A percentile compares a stretch with the other conserved stretches of the same genome.
Evolutionary conservation across 92 coral and sea anemone genomes (phyloP).

Genomic region (Palythoa caribaeorum): DNA sequence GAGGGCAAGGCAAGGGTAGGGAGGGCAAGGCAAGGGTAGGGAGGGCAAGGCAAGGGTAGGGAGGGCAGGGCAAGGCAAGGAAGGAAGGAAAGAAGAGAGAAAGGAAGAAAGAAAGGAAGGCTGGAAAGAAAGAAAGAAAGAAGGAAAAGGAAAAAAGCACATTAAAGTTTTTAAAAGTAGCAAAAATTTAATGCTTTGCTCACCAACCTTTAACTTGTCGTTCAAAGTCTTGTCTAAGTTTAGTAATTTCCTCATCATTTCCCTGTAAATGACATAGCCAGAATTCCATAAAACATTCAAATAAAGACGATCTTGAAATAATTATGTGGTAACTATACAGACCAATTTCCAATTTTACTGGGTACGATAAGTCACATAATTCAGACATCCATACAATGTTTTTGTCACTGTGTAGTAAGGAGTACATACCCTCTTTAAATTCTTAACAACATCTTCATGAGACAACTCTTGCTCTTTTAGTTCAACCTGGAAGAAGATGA

Average conservation of each 20-base stretch:
- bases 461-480: slow-evolving; percentile 96
- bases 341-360: not conserved
- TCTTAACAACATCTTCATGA: slow-evolving; percentile 98
- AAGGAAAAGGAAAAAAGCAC: not conserved
- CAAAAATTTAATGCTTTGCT: not conserved
- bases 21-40: too few species aligned
- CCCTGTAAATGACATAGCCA: slow-evolving; percentile 61
- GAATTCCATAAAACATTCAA: not conserved
- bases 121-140: not conserved
- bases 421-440: slow-evolving; percentile 86
- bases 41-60: too few species aligned
- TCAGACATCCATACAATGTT: not conserved
- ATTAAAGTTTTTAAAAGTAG: not conserved
- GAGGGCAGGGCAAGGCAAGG: not conserved
- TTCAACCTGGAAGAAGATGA: slow-evolving; percentile 70
- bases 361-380: not conserved
- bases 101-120: not conserved
- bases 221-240: slow-evolving; percentile 95
- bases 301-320: not conserved
- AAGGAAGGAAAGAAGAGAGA: not conserved
- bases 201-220: slow-evolving; percentile 95
- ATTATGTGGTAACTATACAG: not conserved
- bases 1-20: too few species aligned
- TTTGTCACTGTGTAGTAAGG: not conserved
- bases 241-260: slow-evolving; percentile 97